Evolutionary conservation across 2,113 vertebrate genomes (phyloP).

Genomic region (Lophochroa leadbeateri): DNA sequence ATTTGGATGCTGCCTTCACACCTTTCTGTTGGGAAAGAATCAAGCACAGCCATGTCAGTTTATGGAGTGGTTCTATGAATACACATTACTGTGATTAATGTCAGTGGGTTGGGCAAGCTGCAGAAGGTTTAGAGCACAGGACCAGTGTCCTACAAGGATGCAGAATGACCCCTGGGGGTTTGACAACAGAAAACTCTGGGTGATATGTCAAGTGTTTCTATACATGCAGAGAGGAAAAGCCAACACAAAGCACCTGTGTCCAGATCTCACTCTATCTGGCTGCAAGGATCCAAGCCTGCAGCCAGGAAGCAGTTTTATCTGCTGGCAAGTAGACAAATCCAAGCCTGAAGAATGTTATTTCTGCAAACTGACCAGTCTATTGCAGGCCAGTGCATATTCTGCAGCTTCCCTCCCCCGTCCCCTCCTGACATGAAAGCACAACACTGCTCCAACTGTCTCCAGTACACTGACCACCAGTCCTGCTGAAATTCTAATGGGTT

Average conservation of each 20-base stretch:
- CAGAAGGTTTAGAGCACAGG: not conserved
- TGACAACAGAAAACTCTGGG: not conserved
- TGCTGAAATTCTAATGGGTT: not conserved
- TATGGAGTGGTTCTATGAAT: not conserved
- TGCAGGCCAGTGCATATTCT: not conserved
- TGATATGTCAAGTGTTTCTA: not conserved
- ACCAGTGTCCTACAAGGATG: not conserved
- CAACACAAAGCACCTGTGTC: not conserved
- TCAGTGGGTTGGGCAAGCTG: not conserved
- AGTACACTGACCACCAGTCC: not conserved
- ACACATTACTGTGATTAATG: accelerated
- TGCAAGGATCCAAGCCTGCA: not conserved
- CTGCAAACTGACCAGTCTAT: not conserved
- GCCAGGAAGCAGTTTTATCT: not conserved
- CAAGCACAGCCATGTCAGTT: not conserved
- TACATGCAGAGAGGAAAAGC: accelerated
- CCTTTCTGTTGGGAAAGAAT: slow-evolving; percentile 79
- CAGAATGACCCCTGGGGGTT: not conserved
- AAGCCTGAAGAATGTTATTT: not conserved
- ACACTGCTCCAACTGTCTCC: not conserved
- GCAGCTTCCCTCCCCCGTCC: not conserved
- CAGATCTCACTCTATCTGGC: no score
- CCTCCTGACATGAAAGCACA: not conserved
- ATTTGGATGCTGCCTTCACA: slow-evolving; percentile 84
- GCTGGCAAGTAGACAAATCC: not conserved